phyloP scores from a whole-genome alignment of 2,797 vertebrate genomes.

The Lepus oiostolus region DNA sequence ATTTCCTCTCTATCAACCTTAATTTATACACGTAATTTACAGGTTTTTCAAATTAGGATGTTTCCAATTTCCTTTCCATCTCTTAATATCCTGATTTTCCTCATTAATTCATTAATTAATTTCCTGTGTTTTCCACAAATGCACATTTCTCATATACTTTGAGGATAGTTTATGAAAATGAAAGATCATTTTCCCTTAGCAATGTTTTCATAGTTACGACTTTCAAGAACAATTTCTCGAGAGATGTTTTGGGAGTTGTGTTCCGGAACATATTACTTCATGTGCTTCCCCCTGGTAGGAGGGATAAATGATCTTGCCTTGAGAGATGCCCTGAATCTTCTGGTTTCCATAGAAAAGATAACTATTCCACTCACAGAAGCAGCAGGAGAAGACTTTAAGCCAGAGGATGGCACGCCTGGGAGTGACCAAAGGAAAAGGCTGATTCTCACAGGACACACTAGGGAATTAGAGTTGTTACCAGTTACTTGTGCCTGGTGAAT shows the following conservation, averaged over 20 bases:
- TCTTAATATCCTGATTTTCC: constrained; percentile 43
- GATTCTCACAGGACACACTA: neutral
- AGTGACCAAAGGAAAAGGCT: neutral
- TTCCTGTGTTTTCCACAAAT: constrained; percentile 24
- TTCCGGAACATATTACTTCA: constrained; percentile 60
- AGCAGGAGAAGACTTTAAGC: neutral
- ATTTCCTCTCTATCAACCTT: neutral
- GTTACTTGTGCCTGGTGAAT: neutral
- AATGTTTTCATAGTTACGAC: constrained; percentile 56
- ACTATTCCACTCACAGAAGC: constrained; percentile 36
- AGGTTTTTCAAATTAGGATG: constrained; percentile 18
- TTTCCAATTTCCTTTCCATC: constrained; percentile 24
- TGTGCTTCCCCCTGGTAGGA: constrained; percentile 50
- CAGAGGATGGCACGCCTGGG: neutral
- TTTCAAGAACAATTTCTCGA: constrained; percentile 74
- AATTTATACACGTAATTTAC: neutral
- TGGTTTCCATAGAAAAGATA: constrained; percentile 59
- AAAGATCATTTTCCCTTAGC: constrained; percentile 59
- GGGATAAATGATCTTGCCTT: constrained; percentile 59
- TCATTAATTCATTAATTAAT: constrained; percentile 45
- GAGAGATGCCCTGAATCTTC: constrained; percentile 45
- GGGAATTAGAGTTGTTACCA: neutral
- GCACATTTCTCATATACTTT: constrained; percentile 67
- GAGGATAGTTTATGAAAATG: constrained; percentile 67
- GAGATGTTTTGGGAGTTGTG: constrained; percentile 67